phyloP scores from a whole-genome alignment of 2,888 invertebrate species.

The Spialia ferax region DNA sequence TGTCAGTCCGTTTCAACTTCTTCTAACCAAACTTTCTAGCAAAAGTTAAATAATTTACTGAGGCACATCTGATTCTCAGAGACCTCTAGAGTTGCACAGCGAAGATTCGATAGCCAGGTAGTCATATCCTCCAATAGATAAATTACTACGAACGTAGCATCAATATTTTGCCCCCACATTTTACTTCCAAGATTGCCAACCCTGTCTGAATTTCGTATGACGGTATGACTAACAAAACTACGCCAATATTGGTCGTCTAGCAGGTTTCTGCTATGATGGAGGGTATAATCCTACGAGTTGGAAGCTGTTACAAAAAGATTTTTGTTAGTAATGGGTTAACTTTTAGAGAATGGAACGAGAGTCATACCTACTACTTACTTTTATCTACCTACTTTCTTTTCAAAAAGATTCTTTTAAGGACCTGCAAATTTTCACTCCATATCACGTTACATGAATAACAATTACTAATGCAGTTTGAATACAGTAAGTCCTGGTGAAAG shows the following conservation, averaged over 20 bases:
- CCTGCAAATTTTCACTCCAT: not conserved
- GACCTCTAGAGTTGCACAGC: too few species aligned
- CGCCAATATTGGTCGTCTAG: constrained; percentile 22
- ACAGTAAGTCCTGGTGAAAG: constrained; percentile 5
- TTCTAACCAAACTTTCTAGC: too few species aligned
- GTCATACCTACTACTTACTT: too few species aligned
- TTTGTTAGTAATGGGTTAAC: constrained; percentile 3
- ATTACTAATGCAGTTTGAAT: not conserved
- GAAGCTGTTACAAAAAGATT: constrained; percentile 17
- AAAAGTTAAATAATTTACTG: too few species aligned
- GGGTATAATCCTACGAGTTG: constrained; percentile 25
- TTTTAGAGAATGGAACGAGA: not conserved
- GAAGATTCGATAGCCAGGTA: too few species aligned
- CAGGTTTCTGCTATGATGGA: too few species aligned
- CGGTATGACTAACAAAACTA: constrained; percentile 34
- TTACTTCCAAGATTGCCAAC: not conserved
- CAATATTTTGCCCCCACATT: too few species aligned
- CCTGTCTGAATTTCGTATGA: constrained; percentile 27
- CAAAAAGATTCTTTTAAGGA: not conserved
- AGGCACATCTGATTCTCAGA: too few species aligned
- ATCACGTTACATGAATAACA: constrained; percentile 7
- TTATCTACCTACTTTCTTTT: not conserved
- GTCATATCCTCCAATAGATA: too few species aligned
- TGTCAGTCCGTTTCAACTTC: too few species aligned
- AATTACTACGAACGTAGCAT: too few species aligned